These are phyloP conservation scores for Sebastes goodei DNA, from an alignment of 2,797 vertebrate species.

Conservation along the genomic window DNA sequence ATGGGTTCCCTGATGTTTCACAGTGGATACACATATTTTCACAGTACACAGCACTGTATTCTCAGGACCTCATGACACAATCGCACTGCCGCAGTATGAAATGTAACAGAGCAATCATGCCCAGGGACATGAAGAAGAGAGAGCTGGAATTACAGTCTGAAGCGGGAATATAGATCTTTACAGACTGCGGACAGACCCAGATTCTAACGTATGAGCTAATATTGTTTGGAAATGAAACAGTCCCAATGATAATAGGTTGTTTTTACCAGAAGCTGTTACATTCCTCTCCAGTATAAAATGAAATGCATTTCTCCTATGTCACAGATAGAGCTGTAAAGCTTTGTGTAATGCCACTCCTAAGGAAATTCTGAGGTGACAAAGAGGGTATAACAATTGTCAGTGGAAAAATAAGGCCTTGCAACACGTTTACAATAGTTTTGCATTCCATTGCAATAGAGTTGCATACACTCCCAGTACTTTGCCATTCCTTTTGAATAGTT, in stretches of 20 bases:
- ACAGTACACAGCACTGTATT: conserved; percentile 21
- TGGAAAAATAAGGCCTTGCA: neutral
- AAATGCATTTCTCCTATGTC: conserved; percentile 1
- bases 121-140: conserved; percentile 4
- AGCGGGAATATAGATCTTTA: conserved; percentile 15
- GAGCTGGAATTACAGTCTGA: conserved; percentile 23
- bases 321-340: neutral
- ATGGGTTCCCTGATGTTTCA: conserved; percentile 46
- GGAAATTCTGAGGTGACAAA: neutral
- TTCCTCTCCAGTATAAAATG: neutral
- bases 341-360: neutral
- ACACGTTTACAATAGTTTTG: neutral
- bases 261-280: neutral
- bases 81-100: conserved; percentile 29
- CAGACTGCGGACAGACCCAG: neutral
- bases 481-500: neutral
- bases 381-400: neutral
- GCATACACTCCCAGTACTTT: neutral
- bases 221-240: conserved; percentile 27
- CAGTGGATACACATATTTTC: conserved; percentile 43
- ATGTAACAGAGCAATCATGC: conserved; percentile 35
- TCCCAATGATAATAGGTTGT: neutral
- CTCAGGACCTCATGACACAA: conserved; percentile 26
- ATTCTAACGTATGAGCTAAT: conserved; percentile 23
- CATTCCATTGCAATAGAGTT: neutral